Conservation (phyloP, 2,113 vertebrate genomes). For the Tragelaphus imberbis region DNA sequence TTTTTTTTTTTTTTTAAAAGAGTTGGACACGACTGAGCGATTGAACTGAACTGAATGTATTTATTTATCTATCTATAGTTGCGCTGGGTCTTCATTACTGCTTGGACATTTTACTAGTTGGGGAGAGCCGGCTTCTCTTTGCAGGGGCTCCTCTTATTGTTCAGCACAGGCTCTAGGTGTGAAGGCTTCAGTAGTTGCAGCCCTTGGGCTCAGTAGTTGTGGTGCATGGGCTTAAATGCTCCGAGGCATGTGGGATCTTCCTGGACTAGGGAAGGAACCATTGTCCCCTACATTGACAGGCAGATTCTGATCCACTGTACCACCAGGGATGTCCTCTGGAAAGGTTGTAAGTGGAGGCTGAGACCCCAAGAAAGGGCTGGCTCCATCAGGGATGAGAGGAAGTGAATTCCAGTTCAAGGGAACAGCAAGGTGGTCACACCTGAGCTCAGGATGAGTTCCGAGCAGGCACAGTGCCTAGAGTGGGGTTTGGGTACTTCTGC, state of each 20-base stretch:
- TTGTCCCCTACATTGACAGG: neutral
- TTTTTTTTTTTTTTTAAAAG: too few relatives aligned
- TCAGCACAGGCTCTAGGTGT: neutral
- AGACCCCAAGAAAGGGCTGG: neutral
- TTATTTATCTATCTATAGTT: neutral
- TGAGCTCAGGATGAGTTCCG: neutral
- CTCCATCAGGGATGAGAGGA: neutral
- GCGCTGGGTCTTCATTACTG: neutral
- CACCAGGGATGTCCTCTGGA: neutral
- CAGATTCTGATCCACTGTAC: neutral
- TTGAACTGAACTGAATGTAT: neutral
- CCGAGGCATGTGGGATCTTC: neutral
- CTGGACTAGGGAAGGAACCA: neutral
- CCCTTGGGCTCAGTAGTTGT: neutral
- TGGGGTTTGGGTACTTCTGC: neutral
- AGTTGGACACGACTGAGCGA: neutral
- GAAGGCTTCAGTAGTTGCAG: neutral
- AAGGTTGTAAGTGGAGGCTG: neutral
- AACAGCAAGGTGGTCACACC: rapidly evolving
- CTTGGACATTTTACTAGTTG: neutral
- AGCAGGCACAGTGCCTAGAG: rapidly evolving
- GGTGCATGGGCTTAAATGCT: neutral
- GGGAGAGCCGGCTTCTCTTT: neutral
- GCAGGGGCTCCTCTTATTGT: neutral
- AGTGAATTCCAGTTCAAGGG: neutral